phyloP scores from a whole-genome alignment of 2,797 vertebrate genomes.

The Trachurus trachurus region DNA sequence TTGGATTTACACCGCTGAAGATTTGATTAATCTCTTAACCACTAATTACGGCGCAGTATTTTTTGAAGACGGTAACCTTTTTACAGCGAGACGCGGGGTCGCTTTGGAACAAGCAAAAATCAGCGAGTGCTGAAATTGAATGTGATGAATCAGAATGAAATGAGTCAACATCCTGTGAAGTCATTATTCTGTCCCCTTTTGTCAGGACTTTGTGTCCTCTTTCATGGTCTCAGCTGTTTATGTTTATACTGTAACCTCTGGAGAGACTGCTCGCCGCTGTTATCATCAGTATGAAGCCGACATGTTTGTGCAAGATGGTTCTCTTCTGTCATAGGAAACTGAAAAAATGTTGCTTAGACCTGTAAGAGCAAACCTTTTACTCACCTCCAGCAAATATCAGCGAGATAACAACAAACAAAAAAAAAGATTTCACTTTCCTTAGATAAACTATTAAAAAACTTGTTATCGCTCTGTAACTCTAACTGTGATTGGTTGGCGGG shows the following conservation, averaged over 20 bases:
- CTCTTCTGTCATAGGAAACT: neutral
- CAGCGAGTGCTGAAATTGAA: neutral
- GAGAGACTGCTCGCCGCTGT: neutral
- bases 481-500: neutral
- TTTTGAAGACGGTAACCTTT: neutral
- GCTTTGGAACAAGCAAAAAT: neutral
- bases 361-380: neutral
- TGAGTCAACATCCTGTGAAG: conserved; percentile 32
- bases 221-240: neutral
- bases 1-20: conserved; percentile 7
- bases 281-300: neutral
- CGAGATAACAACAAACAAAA: neutral
- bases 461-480: neutral
- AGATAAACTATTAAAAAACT: conserved; percentile 4
- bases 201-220: neutral
- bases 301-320: neutral
- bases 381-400: neutral
- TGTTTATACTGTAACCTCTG: neutral
- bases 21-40: neutral
- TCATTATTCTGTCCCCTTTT: neutral
- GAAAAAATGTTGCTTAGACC: conserved; percentile 4
- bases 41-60: conserved; percentile 5
- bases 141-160: conserved; percentile 14
- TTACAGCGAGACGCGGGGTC: neutral
- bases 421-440: neutral